These are phyloP conservation scores for Pitta sordida DNA, from an alignment of 2,113 vertebrate species.

Conservation along the genomic window DNA sequence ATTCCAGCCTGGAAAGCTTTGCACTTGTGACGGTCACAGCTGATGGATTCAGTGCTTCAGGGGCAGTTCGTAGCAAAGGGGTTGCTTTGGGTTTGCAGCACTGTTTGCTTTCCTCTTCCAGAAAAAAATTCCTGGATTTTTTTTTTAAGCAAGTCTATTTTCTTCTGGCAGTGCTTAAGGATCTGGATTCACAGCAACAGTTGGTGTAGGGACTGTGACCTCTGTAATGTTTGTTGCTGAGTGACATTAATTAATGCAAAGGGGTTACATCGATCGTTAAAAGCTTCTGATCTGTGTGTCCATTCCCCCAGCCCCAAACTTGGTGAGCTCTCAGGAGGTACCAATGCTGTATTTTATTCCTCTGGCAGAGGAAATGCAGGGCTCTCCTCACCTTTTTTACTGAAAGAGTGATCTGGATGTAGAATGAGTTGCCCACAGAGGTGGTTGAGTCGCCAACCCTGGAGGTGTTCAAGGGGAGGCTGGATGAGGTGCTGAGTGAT, in stretches of 20 bases:
- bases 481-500: too few species aligned
- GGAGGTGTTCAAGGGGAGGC: too few species aligned
- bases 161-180: neutral
- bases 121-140: neutral
- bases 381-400: neutral
- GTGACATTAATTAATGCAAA: neutral
- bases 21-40: neutral
- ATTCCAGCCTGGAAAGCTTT: neutral
- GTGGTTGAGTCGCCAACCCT: too few species aligned
- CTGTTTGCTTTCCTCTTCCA: neutral
- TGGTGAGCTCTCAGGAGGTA: neutral
- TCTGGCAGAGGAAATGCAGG: neutral
- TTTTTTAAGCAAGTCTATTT: neutral
- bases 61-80: neutral
- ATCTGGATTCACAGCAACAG: neutral
- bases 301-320: neutral
- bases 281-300: neutral
- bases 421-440: too few species aligned
- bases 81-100: neutral
- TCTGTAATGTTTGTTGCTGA: neutral
- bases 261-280: neutral
- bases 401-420: too few species aligned
- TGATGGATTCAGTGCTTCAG: too few species aligned
- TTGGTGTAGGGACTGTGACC: neutral
- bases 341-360: neutral